Percentiles rank a stretch among this genome's conserved stretches.
phyloP scores from a whole-genome alignment of 2,113 vertebrate genomes.

The Chunga burmeisteri region DNA sequence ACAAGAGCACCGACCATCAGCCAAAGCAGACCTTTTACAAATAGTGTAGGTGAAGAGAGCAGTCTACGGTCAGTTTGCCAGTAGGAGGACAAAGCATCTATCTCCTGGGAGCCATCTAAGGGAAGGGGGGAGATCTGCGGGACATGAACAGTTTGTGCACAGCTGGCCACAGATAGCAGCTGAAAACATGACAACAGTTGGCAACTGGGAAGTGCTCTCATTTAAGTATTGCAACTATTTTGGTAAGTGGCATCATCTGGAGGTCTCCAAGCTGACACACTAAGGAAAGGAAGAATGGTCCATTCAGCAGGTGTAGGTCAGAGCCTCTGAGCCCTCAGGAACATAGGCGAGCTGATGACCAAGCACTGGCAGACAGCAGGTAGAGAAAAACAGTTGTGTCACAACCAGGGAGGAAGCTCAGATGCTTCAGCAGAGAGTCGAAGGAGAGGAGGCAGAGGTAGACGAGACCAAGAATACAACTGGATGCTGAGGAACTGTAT shows the following conservation, averaged over 20 bases:
- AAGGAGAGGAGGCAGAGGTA: neutral
- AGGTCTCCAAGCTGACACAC: neutral
- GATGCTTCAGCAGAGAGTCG: neutral
- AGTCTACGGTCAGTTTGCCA: neutral
- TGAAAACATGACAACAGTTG: neutral
- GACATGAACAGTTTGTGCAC: neutral
- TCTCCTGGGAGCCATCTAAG: neutral
- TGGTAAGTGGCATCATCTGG: neutral
- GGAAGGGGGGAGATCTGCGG: neutral
- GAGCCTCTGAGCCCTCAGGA: neutral
- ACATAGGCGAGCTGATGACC: neutral
- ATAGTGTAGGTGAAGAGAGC: neutral
- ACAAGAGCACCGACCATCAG: neutral
- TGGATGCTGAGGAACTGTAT: neutral
- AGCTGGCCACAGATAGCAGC: neutral
- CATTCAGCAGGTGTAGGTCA: neutral
- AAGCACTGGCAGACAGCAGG: neutral
- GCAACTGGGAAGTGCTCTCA: neutral
- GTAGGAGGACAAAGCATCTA: neutral
- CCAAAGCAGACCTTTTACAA: neutral
- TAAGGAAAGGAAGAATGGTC: neutral
- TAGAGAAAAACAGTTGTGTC: neutral
- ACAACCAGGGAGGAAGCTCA: neutral
- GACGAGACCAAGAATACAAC: neutral
- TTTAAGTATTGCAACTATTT: neutral